Evolutionary conservation across 2,113 vertebrate genomes (phyloP).

Genomic region (Oophaga pumilio): DNA sequence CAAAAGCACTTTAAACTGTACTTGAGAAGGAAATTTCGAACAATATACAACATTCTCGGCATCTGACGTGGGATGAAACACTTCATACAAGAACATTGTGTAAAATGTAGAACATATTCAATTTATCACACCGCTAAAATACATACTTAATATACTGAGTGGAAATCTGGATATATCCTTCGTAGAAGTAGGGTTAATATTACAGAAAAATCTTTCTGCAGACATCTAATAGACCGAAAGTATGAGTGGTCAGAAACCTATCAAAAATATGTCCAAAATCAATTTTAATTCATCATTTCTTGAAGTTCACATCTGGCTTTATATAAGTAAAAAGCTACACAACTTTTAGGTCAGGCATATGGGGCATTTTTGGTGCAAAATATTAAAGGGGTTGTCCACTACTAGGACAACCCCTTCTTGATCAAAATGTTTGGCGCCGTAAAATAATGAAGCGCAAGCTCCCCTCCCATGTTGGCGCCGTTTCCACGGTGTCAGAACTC

Average conservation of each 20-base stretch:
- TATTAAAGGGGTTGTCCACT: too few species aligned
- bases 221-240: background rate
- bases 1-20: conserved; percentile 53
- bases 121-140: background rate
- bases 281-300: background rate
- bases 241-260: background rate
- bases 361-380: too few species aligned
- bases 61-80: conserved; percentile 2
- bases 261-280: background rate
- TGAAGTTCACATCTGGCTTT: background rate
- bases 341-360: too few species aligned
- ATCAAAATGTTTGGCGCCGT: too few species aligned
- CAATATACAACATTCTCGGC: conserved; percentile 20
- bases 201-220: background rate
- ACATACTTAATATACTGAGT: conserved; percentile 8
- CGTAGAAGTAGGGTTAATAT: background rate
- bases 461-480: too few species aligned
- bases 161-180: background rate
- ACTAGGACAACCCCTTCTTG: too few species aligned
- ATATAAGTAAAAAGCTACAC: background rate
- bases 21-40: conserved; percentile 39
- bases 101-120: conserved; percentile 33
- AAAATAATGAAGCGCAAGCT: too few species aligned
- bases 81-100: conserved; percentile 34
- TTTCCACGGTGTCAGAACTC: too few species aligned